These are phyloP conservation scores for Micrasema longulum DNA, from an alignment of 1,140 invertebrate species.

Conservation along the genomic window DNA sequence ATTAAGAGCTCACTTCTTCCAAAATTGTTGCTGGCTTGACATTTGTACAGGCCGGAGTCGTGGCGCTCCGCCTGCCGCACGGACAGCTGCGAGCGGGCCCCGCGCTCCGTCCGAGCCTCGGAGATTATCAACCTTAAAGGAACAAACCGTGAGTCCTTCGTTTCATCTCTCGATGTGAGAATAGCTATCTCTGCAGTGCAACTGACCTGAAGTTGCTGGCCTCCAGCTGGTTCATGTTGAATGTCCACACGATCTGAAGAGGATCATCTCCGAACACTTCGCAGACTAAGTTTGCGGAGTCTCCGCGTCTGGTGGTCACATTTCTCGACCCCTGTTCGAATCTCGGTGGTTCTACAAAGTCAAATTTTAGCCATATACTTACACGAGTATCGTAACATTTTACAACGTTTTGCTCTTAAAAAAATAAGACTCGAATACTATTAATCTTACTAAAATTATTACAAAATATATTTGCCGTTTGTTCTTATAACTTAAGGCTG, in stretches of 20 bases:
- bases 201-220: slow-evolving; percentile 71
- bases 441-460: no score
- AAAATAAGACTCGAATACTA: no score
- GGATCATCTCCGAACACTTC: slow-evolving; percentile 89
- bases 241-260: slow-evolving; percentile 82
- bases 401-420: no score
- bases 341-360: slow-evolving; percentile 78
- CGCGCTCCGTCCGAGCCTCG: slow-evolving; percentile 77
- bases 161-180: no score
- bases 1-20: slow-evolving; percentile 87
- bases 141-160: no score
- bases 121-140: slow-evolving; percentile 69
- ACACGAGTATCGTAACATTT: no score
- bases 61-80: slow-evolving; percentile 76
- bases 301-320: slow-evolving; percentile 76
- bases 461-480: no score
- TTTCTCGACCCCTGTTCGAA: slow-evolving; percentile 80
- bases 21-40: slow-evolving; percentile 85
- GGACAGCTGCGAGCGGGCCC: slow-evolving; percentile 77
- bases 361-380: no score
- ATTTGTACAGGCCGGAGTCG: slow-evolving; percentile 88
- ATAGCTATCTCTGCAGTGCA: no score
- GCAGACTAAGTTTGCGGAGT: slow-evolving; percentile 79
- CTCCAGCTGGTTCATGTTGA: slow-evolving; percentile 73
- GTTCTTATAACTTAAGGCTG: no score